These are phyloP conservation scores for Rhingia campestris DNA, from an alignment of 2,888 invertebrate species.

Conservation along the genomic window DNA sequence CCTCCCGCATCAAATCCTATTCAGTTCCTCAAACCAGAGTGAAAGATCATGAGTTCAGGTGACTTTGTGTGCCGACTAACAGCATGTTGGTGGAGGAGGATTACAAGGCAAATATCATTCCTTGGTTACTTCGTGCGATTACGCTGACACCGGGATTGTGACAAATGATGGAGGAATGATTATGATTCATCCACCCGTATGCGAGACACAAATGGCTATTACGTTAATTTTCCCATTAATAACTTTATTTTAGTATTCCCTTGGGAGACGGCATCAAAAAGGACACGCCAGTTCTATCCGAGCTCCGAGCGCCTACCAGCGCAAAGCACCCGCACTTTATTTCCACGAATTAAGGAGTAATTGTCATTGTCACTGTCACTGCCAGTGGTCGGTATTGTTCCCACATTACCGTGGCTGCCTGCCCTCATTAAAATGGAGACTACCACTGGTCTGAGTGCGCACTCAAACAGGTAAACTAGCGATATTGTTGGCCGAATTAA, in stretches of 20 bases:
- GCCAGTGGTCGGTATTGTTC: conserved; percentile 44
- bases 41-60: conserved; percentile 66
- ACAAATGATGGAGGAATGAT: conserved; percentile 72
- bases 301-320: conserved; percentile 9
- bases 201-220: conserved; percentile 47
- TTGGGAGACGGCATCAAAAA: conserved; percentile 27
- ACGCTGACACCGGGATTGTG: conserved; percentile 59
- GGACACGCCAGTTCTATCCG: conserved; percentile 33
- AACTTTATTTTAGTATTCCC: conserved; percentile 53
- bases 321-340: conserved; percentile 60
- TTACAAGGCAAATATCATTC: conserved; percentile 67
- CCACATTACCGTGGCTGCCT: conserved; percentile 60
- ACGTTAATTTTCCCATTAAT: conserved; percentile 70
- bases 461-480: conserved; percentile 67
- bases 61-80: conserved; percentile 22
- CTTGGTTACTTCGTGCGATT: conserved; percentile 36
- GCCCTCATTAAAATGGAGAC: conserved; percentile 69
- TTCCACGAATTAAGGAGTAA: conserved; percentile 66
- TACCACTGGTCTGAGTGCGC: conserved; percentile 27
- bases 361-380: conserved; percentile 64
- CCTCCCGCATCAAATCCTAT: conserved; percentile 59
- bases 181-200: conserved; percentile 70
- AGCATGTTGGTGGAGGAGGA: conserved; percentile 3
- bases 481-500: conserved; percentile 53
- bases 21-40: conserved; percentile 32